Conservation (phyloP, 2,797 vertebrate genomes). For the Perodicticus potto region DNA sequence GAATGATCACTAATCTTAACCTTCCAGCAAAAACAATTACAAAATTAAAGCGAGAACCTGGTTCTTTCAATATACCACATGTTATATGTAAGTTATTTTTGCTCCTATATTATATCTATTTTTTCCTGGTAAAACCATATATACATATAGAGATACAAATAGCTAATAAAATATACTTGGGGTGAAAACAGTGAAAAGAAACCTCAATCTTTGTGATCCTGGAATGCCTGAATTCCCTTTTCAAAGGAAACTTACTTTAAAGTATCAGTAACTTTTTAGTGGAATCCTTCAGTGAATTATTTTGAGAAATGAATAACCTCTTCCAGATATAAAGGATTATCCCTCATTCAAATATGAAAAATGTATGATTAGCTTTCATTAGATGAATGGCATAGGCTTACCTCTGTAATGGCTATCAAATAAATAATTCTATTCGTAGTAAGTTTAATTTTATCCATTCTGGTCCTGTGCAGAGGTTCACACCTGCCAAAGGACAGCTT, state of each 20-base stretch:
- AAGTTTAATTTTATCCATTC: neutral
- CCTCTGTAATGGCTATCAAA: constrained; percentile 46
- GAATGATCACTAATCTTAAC: neutral
- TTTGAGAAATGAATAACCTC: neutral
- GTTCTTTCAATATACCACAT: neutral
- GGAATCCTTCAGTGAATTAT: neutral
- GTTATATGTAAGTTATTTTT: neutral
- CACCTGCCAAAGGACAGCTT: neutral
- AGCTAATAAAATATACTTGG: neutral
- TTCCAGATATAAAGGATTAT: neutral
- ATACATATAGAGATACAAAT: neutral
- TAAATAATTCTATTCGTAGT: neutral
- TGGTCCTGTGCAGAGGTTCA: neutral
- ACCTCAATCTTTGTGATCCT: neutral
- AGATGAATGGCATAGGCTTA: neutral
- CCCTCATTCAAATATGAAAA: neutral
- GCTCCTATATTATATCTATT: neutral
- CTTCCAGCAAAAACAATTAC: neutral
- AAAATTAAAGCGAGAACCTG: neutral
- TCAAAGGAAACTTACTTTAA: constrained; percentile 36
- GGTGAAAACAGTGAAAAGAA: neutral
- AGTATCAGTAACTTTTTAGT: neutral
- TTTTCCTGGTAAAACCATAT: constrained; percentile 30
- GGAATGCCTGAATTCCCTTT: neutral
- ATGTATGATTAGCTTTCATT: neutral